Evolutionary conservation across 2,888 invertebrate species (phyloP), one percentile per base, ranked within the genome.

Genomic region (Cordylochernes scorpioides): DNA sequence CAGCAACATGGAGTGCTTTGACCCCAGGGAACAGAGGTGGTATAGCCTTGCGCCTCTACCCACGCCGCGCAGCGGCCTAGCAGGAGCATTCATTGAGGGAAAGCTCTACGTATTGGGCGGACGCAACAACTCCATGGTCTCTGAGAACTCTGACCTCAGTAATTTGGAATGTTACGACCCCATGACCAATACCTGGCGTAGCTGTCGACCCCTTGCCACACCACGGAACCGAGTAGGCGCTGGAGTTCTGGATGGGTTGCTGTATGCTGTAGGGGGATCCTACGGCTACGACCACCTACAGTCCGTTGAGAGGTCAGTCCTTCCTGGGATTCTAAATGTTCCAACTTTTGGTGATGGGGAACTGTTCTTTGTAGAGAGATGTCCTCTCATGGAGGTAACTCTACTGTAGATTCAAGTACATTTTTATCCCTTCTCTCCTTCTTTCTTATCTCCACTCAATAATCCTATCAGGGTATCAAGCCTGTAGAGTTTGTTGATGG

Each of bases 91-190:
- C 21, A 48, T 55, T 9, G 49, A 52, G 13, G 54, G 82, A 16
- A 62, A 72, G 46, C 74, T 86, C 53, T 86, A 82, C 57, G 78
- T 77, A 5, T 75, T 86, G 9, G 86, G 86, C 9, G 86, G 86
- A 1, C 60, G 86, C 41, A 82, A 84, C 52, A 84, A 82, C 48
- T 71, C 75, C 15, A 75, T 77, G 6, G 52, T 53, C 15, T n/a
- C n/a, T n/a, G 78, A 74, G 9, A 77, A 72, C 31, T 50, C 52
- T 39, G 59, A 59, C 42, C 54, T 55, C 7, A 50, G 50, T 44
- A 47, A 51, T 32, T 74, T 84, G 18, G 78, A 78, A 51, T 61
- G 64, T 41, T 86, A 78, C 53, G 78, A 82, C 57, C 80, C 84
- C 1, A 61, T 69, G 16, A 65, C 65, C 15, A 80, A 82, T 49